Evolutionary conservation across 92 coral and sea anemone species (phyloP).

Genomic region (Meandrina meandrites): DNA sequence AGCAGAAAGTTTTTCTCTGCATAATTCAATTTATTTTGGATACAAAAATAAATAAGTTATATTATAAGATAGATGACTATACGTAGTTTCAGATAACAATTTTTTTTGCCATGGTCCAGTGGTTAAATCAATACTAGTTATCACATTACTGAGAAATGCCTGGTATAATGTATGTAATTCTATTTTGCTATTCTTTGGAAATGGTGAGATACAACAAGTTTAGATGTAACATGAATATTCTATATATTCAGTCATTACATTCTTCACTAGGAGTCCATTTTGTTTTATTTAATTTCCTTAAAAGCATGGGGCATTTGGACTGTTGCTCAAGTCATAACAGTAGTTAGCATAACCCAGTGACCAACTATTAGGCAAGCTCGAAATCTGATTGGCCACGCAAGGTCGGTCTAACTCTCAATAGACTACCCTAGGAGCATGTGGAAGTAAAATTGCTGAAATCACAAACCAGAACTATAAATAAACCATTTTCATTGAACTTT

Average conservation of each 20-base stretch:
- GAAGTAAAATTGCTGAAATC: no score
- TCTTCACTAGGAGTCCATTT: background rate
- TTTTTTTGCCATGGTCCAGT: background rate
- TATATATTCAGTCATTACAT: background rate
- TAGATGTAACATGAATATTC: background rate
- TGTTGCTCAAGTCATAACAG: background rate
- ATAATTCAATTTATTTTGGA: conserved; percentile 22
- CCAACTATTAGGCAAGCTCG: no score
- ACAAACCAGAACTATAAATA: no score
- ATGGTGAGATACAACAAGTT: background rate
- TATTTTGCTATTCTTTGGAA: background rate
- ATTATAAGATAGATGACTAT: conserved; percentile 4
- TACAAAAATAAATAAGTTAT: background rate
- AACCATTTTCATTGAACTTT: no score
- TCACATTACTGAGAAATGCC: no score
- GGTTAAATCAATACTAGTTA: background rate
- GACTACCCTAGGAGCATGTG: no score
- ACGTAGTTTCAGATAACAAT: background rate
- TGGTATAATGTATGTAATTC: background rate
- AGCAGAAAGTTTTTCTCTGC: background rate
- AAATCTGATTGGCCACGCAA: no score
- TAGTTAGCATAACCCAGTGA: no score
- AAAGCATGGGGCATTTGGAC: background rate
- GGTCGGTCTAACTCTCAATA: no score
- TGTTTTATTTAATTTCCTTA: conserved; percentile 12